Base-by-base conservation (phyloP, 2,888 invertebrate genomes). In the Eristalinus sepulchralis region DNA sequence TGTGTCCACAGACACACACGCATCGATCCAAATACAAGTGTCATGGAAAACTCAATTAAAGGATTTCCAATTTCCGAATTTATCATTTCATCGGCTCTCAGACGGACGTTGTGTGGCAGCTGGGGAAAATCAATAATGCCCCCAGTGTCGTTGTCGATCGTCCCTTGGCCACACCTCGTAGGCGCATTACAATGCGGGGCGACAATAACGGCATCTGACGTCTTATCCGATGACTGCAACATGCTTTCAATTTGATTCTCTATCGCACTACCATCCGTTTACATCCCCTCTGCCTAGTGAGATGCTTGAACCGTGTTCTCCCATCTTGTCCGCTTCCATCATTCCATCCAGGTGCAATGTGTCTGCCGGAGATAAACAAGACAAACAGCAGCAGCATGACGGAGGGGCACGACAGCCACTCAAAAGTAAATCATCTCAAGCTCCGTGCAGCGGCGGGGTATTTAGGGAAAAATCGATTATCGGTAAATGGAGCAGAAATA, bases 401-500 rank as follows among this genome's bases (percentile, higher is more conserved):
- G 10, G 6, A 31, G 17, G 47, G 8, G 72, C 67, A 76, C 81
- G 76, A 67, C 62, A 72, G 57, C 64, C 68, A 82, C 63, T 81
- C 72, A 59, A 73, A 68, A 62, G 80, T 81, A 80, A 80, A 76
- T 84, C 71, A 84, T 71, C 71, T 80, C 70, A 11, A 11, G 57
- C 4, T 24, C 57, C 24, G 20, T 34, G 1, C n/a, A 34, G 33
- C 34, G 24, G 34, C 68, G 71, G 86, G 83, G 75, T 67, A 75
- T 78, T 83, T 83, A 66, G 67, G 75, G 70, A 82, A 79, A 27
- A 86, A 83, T 86, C 83, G 86, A 83, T 86, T 83, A 79, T 75
- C 55, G 75, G 67, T 63, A 86, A 86, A 86, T 86, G 83, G 86
- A 79, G 83, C 79, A 86, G 83, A 82, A 78, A 83, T 83, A 83